Conservation (phyloP, 2,113 vertebrate genomes). For the Tragulus kanchil region DNA sequence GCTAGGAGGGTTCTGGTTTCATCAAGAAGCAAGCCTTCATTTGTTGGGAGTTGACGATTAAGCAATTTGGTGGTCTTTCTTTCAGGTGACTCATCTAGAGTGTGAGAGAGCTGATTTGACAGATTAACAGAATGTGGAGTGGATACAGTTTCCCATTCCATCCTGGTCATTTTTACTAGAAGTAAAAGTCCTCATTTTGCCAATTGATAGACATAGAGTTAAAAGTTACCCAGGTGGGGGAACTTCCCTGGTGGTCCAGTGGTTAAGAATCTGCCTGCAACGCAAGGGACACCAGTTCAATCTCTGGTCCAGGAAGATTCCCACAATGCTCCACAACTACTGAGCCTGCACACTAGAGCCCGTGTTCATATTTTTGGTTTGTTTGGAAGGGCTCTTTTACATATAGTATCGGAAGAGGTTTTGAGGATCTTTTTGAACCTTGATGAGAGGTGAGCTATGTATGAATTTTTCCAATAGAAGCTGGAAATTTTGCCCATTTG, state of each 20-base stretch:
- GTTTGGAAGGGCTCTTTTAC: neutral
- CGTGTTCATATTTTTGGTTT: too few relatives aligned
- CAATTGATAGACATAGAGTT: too few relatives aligned
- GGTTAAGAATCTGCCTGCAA: too few relatives aligned
- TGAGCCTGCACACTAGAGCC: too few relatives aligned
- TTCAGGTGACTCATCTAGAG: neutral
- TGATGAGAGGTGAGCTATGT: neutral
- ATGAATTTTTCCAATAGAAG: neutral
- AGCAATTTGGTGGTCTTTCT: neutral
- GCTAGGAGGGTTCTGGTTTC: neutral
- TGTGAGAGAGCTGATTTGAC: neutral
- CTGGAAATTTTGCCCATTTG: neutral
- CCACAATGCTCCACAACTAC: too few relatives aligned
- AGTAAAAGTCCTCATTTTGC: neutral
- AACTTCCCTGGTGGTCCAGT: too few relatives aligned
- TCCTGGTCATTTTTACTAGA: neutral
- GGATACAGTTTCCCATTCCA: neutral
- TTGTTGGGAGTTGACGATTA: neutral
- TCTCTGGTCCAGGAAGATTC: too few relatives aligned
- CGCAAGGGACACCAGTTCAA: too few relatives aligned
- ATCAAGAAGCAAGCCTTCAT: neutral
- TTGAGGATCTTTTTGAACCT: neutral
- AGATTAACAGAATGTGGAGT: neutral
- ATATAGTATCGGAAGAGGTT: neutral
- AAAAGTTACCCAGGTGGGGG: too few relatives aligned